Evolutionary conservation across 2,888 invertebrate species (phyloP).

Genomic region (Euzetes globulus): DNA sequence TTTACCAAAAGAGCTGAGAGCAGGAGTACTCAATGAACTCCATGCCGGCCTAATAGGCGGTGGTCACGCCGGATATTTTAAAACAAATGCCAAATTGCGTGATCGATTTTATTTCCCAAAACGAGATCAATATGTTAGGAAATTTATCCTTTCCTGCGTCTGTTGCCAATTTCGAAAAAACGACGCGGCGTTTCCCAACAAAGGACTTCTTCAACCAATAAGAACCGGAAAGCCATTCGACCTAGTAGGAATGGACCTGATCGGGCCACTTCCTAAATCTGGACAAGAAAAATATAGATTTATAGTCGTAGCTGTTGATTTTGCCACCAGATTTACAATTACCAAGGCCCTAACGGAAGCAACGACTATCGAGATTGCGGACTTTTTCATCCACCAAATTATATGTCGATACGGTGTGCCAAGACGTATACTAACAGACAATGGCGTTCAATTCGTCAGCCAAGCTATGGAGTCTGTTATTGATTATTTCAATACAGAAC

Average conservation of each 20-base stretch:
- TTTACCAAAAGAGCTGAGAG: not conserved
- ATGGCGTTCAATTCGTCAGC: not conserved
- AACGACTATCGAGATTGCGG: not conserved
- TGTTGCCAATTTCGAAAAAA: not conserved
- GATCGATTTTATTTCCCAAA: not conserved
- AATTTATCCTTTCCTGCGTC: not conserved
- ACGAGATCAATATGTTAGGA: not conserved
- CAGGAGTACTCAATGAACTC: not conserved
- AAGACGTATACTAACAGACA: not conserved
- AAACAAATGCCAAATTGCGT: not conserved
- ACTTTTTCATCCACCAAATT: not conserved
- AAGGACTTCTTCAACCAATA: not conserved
- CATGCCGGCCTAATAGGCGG: not conserved
- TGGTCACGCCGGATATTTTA: not conserved
- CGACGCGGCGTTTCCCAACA: too few relatives aligned
- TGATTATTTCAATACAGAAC: not conserved
- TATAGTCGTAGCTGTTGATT: not conserved
- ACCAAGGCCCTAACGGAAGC: not conserved
- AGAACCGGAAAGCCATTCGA: not conserved
- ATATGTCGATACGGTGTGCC: not conserved
- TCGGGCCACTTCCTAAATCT: not conserved
- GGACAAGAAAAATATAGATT: not conserved
- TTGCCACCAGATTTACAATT: not conserved
- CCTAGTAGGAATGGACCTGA: not conserved
- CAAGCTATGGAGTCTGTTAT: not conserved